A percentile compares a stretch with the other conserved stretches of the same genome.
These are phyloP conservation scores for Latrodectus hesperus DNA, from an alignment of 2,888 invertebrate genomes.

Conservation along the genomic window DNA sequence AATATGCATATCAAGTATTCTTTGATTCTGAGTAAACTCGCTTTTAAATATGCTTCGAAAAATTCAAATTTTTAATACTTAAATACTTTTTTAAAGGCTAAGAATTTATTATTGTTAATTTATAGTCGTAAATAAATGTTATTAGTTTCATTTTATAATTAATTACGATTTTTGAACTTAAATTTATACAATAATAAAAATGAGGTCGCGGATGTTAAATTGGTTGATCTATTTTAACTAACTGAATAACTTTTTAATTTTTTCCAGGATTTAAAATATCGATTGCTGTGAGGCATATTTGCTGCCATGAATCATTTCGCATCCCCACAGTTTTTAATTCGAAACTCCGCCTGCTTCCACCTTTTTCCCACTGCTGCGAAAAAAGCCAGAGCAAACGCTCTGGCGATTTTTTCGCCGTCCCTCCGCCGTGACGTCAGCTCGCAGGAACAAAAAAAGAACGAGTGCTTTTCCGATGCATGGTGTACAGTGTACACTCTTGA, in stretches of 20 bases:
- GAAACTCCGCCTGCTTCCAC: neutral
- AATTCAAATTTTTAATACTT: no score
- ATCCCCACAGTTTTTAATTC: conserved; percentile 1
- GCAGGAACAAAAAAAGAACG: neutral
- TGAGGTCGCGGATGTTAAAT: no score
- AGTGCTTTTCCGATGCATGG: neutral
- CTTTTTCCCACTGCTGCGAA: neutral
- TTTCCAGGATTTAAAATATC: neutral
- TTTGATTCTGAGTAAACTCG: no score
- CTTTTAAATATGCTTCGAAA: no score
- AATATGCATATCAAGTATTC: no score
- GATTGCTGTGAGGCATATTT: neutral
- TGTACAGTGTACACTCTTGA: neutral
- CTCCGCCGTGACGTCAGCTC: conserved; percentile 24
- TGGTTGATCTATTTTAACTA: neutral
- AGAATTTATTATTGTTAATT: no score
- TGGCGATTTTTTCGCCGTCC: conserved; percentile 10
- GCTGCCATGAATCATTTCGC: conserved; percentile 13
- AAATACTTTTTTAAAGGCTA: no score
- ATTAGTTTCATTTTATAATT: no score
- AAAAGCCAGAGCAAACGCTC: neutral
- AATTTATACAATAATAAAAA: no score
- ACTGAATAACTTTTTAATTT: neutral
- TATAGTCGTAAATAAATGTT: no score
- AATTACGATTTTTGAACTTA: no score